Evolutionary conservation across 2,888 invertebrate species (phyloP).

Genomic region (Formica aserva): DNA sequence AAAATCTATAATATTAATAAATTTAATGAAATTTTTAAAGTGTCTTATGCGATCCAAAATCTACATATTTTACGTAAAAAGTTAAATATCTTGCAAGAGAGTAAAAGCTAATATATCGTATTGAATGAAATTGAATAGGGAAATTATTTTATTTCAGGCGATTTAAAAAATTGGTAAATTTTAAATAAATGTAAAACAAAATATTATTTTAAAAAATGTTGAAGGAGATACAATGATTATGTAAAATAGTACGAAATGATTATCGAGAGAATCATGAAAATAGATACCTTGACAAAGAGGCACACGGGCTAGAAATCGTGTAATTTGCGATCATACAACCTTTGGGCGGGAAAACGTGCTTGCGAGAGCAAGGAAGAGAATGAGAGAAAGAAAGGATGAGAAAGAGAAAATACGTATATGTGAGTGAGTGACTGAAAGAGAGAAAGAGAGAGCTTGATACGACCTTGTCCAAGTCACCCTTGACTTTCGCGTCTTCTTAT

Average conservation of each 20-base stretch:
- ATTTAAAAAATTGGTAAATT: background rate
- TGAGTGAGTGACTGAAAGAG: background rate
- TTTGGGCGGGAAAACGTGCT: conserved; percentile 30
- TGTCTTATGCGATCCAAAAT: background rate
- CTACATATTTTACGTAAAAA: background rate
- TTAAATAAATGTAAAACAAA: background rate
- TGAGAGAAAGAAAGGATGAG: conserved; percentile 13
- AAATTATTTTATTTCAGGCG: background rate
- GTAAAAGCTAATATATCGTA: background rate
- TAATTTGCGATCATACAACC: conserved; percentile 29
- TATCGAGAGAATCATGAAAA: background rate
- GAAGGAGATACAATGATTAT: background rate
- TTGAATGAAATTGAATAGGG: background rate
- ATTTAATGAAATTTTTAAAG: background rate
- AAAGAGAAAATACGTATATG: background rate
- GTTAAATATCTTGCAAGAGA: too few relatives aligned
- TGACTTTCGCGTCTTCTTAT: conserved; percentile 47
- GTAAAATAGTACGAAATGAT: background rate
- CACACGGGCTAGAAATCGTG: conserved; percentile 22
- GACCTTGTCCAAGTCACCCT: conserved; percentile 46
- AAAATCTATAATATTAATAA: background rate
- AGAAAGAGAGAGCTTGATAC: conserved; percentile 19
- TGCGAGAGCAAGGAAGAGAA: background rate
- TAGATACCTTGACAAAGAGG: background rate
- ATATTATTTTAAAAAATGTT: background rate